Base-by-base conservation (phyloP, 2,797 vertebrate species). In the Typhlichthys subterraneus region DNA sequence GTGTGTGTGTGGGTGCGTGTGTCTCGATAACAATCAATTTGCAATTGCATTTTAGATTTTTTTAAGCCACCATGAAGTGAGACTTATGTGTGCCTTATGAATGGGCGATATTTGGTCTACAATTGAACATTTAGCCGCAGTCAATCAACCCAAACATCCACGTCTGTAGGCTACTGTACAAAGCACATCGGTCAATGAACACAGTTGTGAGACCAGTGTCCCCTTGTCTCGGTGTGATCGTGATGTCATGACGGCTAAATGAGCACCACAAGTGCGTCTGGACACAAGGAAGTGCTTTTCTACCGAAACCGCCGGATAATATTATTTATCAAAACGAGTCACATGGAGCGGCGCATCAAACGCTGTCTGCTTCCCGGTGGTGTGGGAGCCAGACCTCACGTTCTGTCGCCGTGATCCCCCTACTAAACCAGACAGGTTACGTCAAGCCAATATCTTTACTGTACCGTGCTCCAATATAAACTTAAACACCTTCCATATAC, bases 401-500 rank as follows among this genome's bases (percentile, higher is more conserved):
- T 91, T 85, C 86, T 81, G 73, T 51, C 76, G 72, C 85, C 68
- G 85, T 80, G 76, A 77, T 86, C 88, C 78, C 83, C 84, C 60
- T 91, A 92, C 87, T 89, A 88, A 89, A 87, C 73, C 83, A 85
- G 75, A 77, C 84, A 64, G 57, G 66, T 82, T 85, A 89, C 87
- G 89, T 92, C 87, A 91, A 92, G 80, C 82, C 72, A 78, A 85
- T 85, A 87, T 85, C 70, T 87, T 85, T 61, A 85, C 83, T 72
- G 72, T 64, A 65, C 56, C 72, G 73, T 63, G 73, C 67, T 67
- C 81, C 69, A 71, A 85, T 70, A 79, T 73, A 87, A 90, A 91
- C 83, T 87, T 83, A 64, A 65, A 76, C 77, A 86, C 77, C 85
- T 84, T 83, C 70, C 82, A 82, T 74, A 51, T n/a, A 51, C 50